A percentile compares a stretch with the other conserved stretches of the same genome.
Conservation (phyloP, 30 jellyfish, hydroid and myxozoan genomes). For the Aurelia aurita region DNA sequence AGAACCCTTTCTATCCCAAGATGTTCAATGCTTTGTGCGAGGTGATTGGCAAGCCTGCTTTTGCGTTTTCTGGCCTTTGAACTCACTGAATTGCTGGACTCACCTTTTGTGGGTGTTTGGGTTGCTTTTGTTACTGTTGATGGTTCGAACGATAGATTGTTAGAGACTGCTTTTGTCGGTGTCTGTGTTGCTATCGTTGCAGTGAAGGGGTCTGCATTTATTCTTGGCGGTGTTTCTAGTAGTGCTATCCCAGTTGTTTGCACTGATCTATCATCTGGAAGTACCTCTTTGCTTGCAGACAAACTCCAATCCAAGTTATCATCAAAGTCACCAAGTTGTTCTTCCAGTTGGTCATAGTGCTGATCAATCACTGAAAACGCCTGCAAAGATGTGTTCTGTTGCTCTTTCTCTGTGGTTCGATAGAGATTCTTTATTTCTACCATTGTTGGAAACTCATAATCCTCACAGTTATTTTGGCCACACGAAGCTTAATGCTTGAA, state of each 20-base stretch:
- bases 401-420: conserved; percentile 4
- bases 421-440: too few relatives aligned
- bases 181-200: conserved; percentile 34
- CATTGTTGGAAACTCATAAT: conserved; percentile 29
- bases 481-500: background rate
- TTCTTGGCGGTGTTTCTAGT: conserved; percentile 33
- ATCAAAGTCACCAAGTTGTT: background rate
- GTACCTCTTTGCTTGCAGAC: conserved; percentile 18
- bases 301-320: conserved; percentile 26
- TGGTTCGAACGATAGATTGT: conserved; percentile 9
- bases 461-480: conserved; percentile 4
- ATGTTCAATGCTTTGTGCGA: conserved; percentile 13
- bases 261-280: conserved; percentile 6
- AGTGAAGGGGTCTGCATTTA: conserved; percentile 8
- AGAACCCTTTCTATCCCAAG: too few relatives aligned
- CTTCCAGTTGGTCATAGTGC: background rate
- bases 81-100: background rate
- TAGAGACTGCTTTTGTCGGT: conserved; percentile 12
- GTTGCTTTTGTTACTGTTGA: conserved; percentile 29
- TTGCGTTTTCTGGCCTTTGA: conserved; percentile 34
- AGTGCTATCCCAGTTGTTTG: conserved; percentile 6
- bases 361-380: background rate
- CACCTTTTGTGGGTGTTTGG: conserved; percentile 25
- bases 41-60: conserved; percentile 40
- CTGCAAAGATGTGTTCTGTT: conserved; percentile 7